A percentile compares a stretch with the other conserved stretches of the same genome.
Conservation (phyloP, 2,888 invertebrate genomes). For the Macrostomum cliftonense region DNA sequence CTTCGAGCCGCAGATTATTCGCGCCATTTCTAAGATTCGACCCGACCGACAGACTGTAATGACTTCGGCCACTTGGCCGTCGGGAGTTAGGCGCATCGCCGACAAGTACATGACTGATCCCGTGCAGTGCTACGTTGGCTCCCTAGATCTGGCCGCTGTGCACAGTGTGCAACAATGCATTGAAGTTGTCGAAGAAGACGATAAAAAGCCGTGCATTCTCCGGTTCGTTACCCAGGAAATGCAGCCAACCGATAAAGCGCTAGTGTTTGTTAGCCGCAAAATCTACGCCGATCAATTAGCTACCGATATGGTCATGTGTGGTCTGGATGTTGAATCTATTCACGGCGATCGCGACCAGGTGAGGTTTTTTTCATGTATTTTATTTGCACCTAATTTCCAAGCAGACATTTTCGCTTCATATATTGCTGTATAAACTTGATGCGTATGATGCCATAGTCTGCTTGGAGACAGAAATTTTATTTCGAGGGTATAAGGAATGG, state of each 20-base stretch:
- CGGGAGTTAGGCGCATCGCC: constrained; percentile 63
- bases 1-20: constrained; percentile 48
- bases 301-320: constrained; percentile 47
- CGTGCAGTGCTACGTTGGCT: constrained; percentile 68
- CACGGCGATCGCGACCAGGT: constrained; percentile 52
- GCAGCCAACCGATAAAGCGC: constrained; percentile 57
- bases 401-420: no score
- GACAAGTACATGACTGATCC: constrained; percentile 70
- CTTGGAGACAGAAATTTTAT: background rate
- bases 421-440: no score
- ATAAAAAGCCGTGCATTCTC: constrained; percentile 49
- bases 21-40: constrained; percentile 32
- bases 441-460: no score
- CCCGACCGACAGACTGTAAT: constrained; percentile 83
- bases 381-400: no score
- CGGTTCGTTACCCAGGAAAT: constrained; percentile 53
- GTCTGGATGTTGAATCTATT: constrained; percentile 50
- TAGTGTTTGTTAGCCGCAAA: constrained; percentile 76
- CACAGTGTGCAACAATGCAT: constrained; percentile 66
- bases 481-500: no score
- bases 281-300: constrained; percentile 57
- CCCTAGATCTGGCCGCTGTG: constrained; percentile 64
- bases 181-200: constrained; percentile 52
- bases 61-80: constrained; percentile 90
- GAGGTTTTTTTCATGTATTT: background rate